Conservation (phyloP, 2,797 vertebrate genomes). For the Halcyon leucocephala region DNA sequence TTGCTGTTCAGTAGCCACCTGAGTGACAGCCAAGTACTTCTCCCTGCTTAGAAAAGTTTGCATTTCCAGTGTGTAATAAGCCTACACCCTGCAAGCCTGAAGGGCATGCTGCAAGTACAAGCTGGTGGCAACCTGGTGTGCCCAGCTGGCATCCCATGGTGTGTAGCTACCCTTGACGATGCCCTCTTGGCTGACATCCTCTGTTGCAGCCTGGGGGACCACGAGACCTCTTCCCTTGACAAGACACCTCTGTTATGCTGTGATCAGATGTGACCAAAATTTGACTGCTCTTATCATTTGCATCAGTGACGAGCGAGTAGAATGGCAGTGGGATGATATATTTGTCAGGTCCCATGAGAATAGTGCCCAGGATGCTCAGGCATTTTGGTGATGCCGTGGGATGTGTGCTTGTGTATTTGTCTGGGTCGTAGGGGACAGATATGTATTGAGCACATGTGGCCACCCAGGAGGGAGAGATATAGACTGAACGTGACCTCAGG, state of each 20-base stretch:
- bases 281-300: not conserved
- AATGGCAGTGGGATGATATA: not conserved
- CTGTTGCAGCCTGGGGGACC: not conserved
- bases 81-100: not conserved
- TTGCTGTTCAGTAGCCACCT: not conserved
- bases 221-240: not conserved
- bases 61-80: not conserved
- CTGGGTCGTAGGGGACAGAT: not conserved
- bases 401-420: not conserved
- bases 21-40: not conserved
- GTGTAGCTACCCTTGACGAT: not conserved
- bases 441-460: not conserved
- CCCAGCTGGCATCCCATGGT: not conserved
- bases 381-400: not conserved
- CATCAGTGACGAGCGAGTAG: not conserved
- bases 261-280: not conserved
- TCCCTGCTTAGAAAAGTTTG: not conserved
- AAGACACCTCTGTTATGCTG: not conserved
- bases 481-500: not conserved
- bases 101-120: not conserved
- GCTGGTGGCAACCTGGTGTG: not conserved
- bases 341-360: not conserved
- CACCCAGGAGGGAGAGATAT: not conserved
- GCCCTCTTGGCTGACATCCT: not conserved
- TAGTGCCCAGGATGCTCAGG: not conserved